A percentile compares a stretch with the other conserved stretches of the same genome.
These are phyloP conservation scores for Drosophila punjabiensis DNA, from an alignment of 1,140 invertebrate genomes.

Conservation along the genomic window DNA sequence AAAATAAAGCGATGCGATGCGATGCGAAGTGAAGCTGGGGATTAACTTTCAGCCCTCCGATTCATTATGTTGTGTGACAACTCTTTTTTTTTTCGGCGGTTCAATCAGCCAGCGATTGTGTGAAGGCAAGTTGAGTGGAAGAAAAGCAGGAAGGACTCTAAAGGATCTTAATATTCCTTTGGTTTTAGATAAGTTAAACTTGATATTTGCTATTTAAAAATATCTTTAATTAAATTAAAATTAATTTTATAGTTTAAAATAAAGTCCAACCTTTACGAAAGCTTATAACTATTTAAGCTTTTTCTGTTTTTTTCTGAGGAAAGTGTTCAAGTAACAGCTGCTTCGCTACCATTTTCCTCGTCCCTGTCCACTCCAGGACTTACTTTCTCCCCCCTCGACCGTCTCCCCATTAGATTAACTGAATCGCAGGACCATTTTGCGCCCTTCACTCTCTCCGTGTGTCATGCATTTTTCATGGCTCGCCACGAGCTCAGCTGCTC, in stretches of 20 bases:
- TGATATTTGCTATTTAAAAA: too few relatives aligned
- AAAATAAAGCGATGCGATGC: slow-evolving; percentile 38
- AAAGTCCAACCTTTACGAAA: too few relatives aligned
- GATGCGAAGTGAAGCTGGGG: neutral
- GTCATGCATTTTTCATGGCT: slow-evolving; percentile 52
- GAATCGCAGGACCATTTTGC: slow-evolving; percentile 19
- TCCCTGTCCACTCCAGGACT: neutral
- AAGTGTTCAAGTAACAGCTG: neutral
- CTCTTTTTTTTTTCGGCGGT: slow-evolving; percentile 11
- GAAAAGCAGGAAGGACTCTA: neutral
- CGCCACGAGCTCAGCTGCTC: slow-evolving; percentile 46
- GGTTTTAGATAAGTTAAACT: too few relatives aligned
- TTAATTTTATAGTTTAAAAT: too few relatives aligned
- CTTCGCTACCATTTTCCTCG: neutral
- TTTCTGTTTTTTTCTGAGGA: too few relatives aligned
- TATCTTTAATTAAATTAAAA: too few relatives aligned
- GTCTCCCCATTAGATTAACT: slow-evolving; percentile 33
- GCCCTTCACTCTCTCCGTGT: neutral
- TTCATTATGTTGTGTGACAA: slow-evolving; percentile 48
- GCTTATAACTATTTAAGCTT: too few relatives aligned
- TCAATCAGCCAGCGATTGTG: slow-evolving; percentile 33
- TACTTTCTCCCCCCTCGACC: neutral
- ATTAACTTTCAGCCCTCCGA: slow-evolving; percentile 14
- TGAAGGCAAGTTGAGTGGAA: neutral
- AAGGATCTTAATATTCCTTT: too few relatives aligned